Evolutionary conservation across 2,113 vertebrate genomes (phyloP), one percentile per base, ranked within the genome.

Genomic region (Oreochromis spilurus): DNA sequence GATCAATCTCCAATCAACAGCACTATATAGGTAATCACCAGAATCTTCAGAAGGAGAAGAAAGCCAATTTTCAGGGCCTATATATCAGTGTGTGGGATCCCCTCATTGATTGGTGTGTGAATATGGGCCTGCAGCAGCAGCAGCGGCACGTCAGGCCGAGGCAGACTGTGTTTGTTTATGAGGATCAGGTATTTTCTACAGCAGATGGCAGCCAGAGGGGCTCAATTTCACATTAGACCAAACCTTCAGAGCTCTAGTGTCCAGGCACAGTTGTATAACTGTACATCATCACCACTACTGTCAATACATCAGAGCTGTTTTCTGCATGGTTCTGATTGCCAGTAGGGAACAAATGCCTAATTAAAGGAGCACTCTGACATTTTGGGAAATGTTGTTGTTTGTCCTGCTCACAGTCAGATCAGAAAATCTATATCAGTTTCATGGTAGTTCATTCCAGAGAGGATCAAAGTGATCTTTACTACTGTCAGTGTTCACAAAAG

Each of bases 1-100:
- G 92, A 95, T 95, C 95, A 95, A 95, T 96, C 93, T 92, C 93
- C 91, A 95, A 95, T 95, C 95, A 95, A 85, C 89, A 87, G 79
- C 54, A 11, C 87, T 21, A 84, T 91, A 86, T 50, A 91, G 87
- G 91, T 94, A 95, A 95, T 94, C 94, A 96, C 90, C 87, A 91
- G 79, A 91, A 91, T 92, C 90, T 92, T 88, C 89, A 85, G 89
- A 53, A 86, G 88, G 75, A 92, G 91, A 88, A 93, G 89, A 92
- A 94, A 94, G 93, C 83, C 92, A 90, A 94, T 94, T 93, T 95
- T 94, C 72, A 9, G 62, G 50, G 91, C 85, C 81, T 83, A 81
- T 86, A 77, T 84, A 75, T 90, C 85, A 87, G 87, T 38, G 88
- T 70, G 91, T 10, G 78, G 88, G 92, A 92, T 93, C 85, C 84